A percentile compares a stretch with the other conserved stretches of the same genome.
phyloP scores from a whole-genome alignment of 1,140 invertebrate genomes.

The Acromyrmex heyeri region DNA sequence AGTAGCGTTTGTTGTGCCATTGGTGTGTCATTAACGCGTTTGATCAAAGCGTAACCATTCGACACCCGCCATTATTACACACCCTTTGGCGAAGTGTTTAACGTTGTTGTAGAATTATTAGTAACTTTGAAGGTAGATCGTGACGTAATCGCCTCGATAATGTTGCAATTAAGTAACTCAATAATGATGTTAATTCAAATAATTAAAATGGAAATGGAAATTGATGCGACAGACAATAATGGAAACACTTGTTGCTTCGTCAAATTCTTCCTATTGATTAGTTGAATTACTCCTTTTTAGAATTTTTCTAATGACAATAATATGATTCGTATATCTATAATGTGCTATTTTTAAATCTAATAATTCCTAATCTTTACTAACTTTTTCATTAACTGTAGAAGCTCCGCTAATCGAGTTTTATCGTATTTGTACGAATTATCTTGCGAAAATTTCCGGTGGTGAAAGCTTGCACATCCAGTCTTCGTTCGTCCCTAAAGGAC shows the following conservation, averaged over 20 bases:
- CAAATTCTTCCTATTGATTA: conserved; percentile 46
- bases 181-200: conserved; percentile 59
- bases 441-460: conserved; percentile 18
- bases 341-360: neutral
- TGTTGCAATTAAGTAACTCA: conserved; percentile 57
- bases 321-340: neutral
- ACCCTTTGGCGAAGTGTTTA: conserved; percentile 54
- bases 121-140: conserved; percentile 52
- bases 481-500: conserved; percentile 7
- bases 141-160: conserved; percentile 56
- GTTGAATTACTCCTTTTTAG: neutral
- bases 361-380: neutral
- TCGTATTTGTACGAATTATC: conserved; percentile 25
- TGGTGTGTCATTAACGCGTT: conserved; percentile 62
- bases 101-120: conserved; percentile 59
- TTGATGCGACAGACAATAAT: conserved; percentile 44
- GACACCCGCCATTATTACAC: conserved; percentile 51
- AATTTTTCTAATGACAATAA: conserved; percentile 18
- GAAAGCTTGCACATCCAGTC: conserved; percentile 18
- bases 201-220: conserved; percentile 52
- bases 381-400: neutral
- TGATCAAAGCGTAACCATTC: conserved; percentile 53
- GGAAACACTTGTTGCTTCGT: conserved; percentile 67
- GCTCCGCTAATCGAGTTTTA: neutral
- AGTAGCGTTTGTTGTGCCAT: conserved; percentile 51